Evolutionary conservation across 2,113 vertebrate species (phyloP), one percentile per base, ranked within the genome.

Genomic region (Cephalopterus ornatus): DNA sequence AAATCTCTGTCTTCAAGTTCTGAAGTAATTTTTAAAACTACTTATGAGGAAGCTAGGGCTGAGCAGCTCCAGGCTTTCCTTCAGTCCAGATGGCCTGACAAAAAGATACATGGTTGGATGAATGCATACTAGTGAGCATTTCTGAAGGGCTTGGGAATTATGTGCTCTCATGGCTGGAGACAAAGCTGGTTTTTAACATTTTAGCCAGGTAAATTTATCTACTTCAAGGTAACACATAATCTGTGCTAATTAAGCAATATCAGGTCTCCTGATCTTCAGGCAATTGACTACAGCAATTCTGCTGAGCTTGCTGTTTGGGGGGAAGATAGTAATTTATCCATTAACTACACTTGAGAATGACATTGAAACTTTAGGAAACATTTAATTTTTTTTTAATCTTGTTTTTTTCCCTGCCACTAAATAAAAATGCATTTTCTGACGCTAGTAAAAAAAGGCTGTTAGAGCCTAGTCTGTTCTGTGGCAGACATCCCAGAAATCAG

Each of bases 221-320:
- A 68, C 76, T 95, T 92, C 77, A 81, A 92, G 70, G 83, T 85
- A 96, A 92, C 70, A 83, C 17, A 67, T 93, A 96, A 71, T 44
- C 49, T 12, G 3, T 85, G 76, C 74, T 98, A 98, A 98, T 98
- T 97, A 98, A 97, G 95, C 86, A 90, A 80, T 97, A 98, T 89
- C 92, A 59, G 63, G 78, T 95, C 93, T 96, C 73, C 85, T 73
- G 83, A 97, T 98, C 96, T 97, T 70, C 65, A 93, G 79, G 62
- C 89, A 94, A 79, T 75, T 95, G 82, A 89, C 67, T 91, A 17
- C 35, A 85, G 63, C 52, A 93, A 30, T 92, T 90, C 77, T 92
- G 95, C 96, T 97, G 96, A 97, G 80, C 55, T 90, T 96, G 85
- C 88, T 66, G 6, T 93, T 92, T 81, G 15, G 23, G 44, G 32